Conservation (phyloP, 2,888 invertebrate genomes). For the Melipona bicolor region DNA sequence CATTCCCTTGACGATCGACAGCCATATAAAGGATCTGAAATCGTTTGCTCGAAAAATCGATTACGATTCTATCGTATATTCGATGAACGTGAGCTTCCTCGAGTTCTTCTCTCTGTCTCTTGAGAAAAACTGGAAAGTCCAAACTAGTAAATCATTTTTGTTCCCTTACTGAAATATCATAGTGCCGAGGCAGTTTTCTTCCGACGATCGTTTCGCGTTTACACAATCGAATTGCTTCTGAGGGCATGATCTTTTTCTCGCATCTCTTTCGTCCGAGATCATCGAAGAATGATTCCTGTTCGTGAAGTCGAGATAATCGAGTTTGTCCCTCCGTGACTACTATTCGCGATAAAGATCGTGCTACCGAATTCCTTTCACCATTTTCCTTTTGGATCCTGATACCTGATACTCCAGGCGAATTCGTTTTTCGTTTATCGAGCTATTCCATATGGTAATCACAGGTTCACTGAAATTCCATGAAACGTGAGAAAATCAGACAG, state of each 20-base stretch:
- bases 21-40: background rate
- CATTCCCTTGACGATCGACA: background rate
- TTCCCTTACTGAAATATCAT: background rate
- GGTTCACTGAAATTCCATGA: background rate
- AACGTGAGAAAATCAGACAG: background rate
- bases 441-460: background rate
- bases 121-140: background rate
- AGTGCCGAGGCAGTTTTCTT: background rate
- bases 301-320: constrained; percentile 11
- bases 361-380: background rate
- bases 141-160: background rate
- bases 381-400: background rate
- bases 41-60: background rate
- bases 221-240: constrained; percentile 17
- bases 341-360: background rate
- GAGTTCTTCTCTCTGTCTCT: background rate
- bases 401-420: background rate
- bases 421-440: no score
- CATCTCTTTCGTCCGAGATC: constrained; percentile 12
- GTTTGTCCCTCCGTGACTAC: background rate
- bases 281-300: background rate
- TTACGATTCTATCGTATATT: background rate
- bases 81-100: background rate
- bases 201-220: background rate
- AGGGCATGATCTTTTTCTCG: constrained; percentile 4